Base-by-base conservation (phyloP, 2,888 invertebrate genomes). In the Drosophila niveifrons region DNA sequence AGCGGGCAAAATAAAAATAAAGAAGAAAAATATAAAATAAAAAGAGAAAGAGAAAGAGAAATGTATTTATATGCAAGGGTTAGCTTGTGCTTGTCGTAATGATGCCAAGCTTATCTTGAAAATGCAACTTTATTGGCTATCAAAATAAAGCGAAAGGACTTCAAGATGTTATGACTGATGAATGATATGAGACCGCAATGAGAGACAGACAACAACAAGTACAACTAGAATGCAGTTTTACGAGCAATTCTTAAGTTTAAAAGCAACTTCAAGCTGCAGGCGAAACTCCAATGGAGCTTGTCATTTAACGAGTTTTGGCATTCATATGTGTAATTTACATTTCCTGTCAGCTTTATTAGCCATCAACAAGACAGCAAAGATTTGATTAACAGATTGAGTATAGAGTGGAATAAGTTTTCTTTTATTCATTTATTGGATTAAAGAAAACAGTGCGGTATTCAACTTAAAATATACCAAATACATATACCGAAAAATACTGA, bases 61-160 rank as follows among this genome's bases (percentile, higher is more conserved):
- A 36, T 46, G n/a, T 44, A 36, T 36, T 11, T 28, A 39, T 13
- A 36, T 53, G 23, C 8, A 17, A 46, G 23, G 9, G 43, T 51
- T 57, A 44, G 43, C n/a, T 31, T 17, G 17, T 13, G 15, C 29
- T 31, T 11, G n/a, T 18, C 15, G 17, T 18, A 39, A 58, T 47
- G 15, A 15, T 43, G 13, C 18, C 31, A 36, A 39, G 34, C 15
- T 28, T 15, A 23, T 46, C 23, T 57, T 57, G 23, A 36, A 47
- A 36, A 15, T 23, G 1, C 7, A 10, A 23, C 10, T 57, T 57
- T 57, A 56, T 28, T 57, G 13, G 47, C 47, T 43, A 9, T 43
- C 1, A 41, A 41, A 41, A 9, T 9, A n/a, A 31, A 29, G 29
- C 13, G n/a, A 36, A 10, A n/a, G 18, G 15, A 55, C 6, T 53